phyloP scores from a whole-genome alignment of 1,140 invertebrate genomes.

The Gonatopus flavifemur region DNA sequence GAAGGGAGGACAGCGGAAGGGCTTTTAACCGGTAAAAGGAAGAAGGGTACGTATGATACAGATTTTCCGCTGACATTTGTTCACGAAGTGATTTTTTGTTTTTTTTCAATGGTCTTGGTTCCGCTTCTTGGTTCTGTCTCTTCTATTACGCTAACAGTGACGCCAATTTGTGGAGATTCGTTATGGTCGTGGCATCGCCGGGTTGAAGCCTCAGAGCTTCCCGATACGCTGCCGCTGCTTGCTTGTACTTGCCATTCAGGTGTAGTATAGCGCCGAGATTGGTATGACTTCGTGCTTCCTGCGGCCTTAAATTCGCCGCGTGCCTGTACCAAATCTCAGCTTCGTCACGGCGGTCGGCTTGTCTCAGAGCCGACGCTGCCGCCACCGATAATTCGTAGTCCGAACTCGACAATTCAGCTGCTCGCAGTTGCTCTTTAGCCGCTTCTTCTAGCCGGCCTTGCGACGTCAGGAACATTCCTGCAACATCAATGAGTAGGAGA shows the following conservation, averaged over 20 bases:
- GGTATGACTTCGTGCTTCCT: constrained; percentile 87
- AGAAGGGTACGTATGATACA: constrained; percentile 19
- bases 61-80: constrained; percentile 4
- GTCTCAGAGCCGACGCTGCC: constrained; percentile 81
- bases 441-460: constrained; percentile 77
- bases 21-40: too few relatives aligned
- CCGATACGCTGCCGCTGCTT: constrained; percentile 82
- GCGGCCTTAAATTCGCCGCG: constrained; percentile 69
- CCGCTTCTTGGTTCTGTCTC: constrained; percentile 11
- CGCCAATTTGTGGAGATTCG: constrained; percentile 83
- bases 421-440: constrained; percentile 74
- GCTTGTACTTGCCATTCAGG: constrained; percentile 83
- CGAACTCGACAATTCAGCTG: constrained; percentile 72
- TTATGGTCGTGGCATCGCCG: constrained; percentile 81
- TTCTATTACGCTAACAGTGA: constrained; percentile 61
- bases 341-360: constrained; percentile 73
- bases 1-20: too few relatives aligned
- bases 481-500: too few relatives aligned
- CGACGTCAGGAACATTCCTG: constrained; percentile 85
- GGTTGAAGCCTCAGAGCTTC: constrained; percentile 81
- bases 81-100: neutral
- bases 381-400: constrained; percentile 85
- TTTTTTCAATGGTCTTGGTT: too few relatives aligned
- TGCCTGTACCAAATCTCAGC: constrained; percentile 85
- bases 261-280: constrained; percentile 93